Base-by-base conservation (phyloP, 2,888 invertebrate genomes). In the Cancer borealis region DNA sequence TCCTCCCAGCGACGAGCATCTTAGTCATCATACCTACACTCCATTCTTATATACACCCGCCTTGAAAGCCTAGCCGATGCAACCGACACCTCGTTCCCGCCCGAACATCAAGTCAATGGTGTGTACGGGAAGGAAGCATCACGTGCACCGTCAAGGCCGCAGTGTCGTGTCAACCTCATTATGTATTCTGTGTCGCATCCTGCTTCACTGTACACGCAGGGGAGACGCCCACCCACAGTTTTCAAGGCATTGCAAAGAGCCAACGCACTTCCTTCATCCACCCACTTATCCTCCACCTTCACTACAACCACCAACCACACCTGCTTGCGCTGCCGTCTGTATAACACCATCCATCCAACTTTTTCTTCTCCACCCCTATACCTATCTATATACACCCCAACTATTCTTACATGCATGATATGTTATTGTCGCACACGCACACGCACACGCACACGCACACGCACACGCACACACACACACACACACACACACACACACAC, bases 101-200 rank as follows among this genome's bases (percentile, higher is more conserved):
- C 54, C 54, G 54, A 26, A 73, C 8, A 26, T 26, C 6, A 21
- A 73, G 21, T 6, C 4, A 21, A n/a, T 73, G n/a, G 73, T 73
- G 73, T 73, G 14, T 54, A 39, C 39, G 39, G 39, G 39, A 39
- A 39, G 39, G 39, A 39, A 26, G 26, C 73, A 73, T 73, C 73
- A 26, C 39, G 84, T 30, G 39, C 39, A 84, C 17, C 39, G 39
- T 30, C 84, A 84, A 84, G 84, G 39, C 84, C 39, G 39, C 39
- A 8, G 84, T 39, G 84, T 39, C 30, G 84, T 84, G 84, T 84
- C 84, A 84, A 30, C 84, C n/a, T 84, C 84, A 39, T 84, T 84
- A 84, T 8, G 84, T 84, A 84, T 84, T 84, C 39, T 12, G 84
- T 39, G 39, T 84, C 39, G 14, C 84, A 84, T 84, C 84, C 84